Evolutionary conservation across 2,888 invertebrate species (phyloP).

Genomic region (Andrena flavipes): DNA sequence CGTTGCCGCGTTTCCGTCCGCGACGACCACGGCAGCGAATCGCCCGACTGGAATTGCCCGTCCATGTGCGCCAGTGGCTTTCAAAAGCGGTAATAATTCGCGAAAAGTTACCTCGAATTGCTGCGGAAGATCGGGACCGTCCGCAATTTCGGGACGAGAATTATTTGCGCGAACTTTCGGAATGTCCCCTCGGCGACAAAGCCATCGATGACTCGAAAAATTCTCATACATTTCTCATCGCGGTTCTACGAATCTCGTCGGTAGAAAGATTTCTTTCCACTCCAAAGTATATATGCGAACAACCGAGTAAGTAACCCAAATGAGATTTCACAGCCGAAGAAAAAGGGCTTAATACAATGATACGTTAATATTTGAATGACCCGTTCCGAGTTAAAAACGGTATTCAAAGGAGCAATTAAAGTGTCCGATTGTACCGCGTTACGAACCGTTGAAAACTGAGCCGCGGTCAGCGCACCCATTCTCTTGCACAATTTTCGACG

Average conservation of each 20-base stretch:
- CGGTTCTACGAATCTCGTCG: neutral
- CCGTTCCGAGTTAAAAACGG: neutral
- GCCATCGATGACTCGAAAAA: neutral
- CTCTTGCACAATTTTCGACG: constrained; percentile 14
- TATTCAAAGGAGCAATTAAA: constrained; percentile 29
- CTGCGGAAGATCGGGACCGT: constrained; percentile 17
- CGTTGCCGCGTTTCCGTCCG: constrained; percentile 60
- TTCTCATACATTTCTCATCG: neutral
- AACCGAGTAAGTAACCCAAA: neutral
- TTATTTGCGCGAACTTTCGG: constrained; percentile 30
- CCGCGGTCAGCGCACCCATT: neutral
- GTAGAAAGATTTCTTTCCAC: neutral
- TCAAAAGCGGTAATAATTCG: constrained; percentile 61
- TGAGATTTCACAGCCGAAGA: neutral
- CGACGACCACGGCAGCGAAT: constrained; percentile 40
- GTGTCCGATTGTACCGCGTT: constrained; percentile 21
- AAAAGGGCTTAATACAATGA: neutral
- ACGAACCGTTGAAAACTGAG: constrained; percentile 16
- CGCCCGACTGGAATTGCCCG: constrained; percentile 65
- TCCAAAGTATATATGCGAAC: neutral
- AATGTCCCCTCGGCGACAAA: constrained; percentile 1
- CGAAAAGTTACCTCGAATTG: constrained; percentile 35
- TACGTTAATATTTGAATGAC: constrained; percentile 39
- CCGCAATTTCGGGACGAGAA: constrained; percentile 26
- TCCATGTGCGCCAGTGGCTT: constrained; percentile 61